Conservation (phyloP, 2,113 vertebrate genomes). For the Pedetes capensis region DNA sequence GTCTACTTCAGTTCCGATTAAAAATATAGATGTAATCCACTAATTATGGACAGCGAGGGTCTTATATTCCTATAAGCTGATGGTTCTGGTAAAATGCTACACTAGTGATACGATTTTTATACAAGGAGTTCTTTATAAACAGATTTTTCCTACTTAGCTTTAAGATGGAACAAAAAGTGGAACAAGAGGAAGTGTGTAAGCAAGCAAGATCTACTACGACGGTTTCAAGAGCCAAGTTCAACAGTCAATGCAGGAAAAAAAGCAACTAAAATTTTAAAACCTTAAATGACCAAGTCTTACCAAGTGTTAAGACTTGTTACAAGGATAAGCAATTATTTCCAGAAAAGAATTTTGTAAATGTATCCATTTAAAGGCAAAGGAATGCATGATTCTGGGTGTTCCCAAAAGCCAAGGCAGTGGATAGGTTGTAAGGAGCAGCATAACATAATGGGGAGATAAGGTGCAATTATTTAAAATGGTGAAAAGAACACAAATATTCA, state of each 20-base stretch:
- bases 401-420: constrained; percentile 23
- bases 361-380: constrained; percentile 20
- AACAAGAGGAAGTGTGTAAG: constrained; percentile 52
- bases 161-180: constrained; percentile 18
- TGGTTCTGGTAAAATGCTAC: constrained; percentile 75
- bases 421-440: not conserved
- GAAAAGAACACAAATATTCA: constrained; percentile 12
- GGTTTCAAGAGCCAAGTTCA: constrained; percentile 36
- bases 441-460: not conserved
- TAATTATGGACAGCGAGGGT: not conserved
- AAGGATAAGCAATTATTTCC: constrained; percentile 1
- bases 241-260: not conserved
- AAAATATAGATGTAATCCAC: not conserved
- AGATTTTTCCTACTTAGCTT: constrained; percentile 38
- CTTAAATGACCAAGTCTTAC: constrained; percentile 22
- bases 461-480: not conserved
- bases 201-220: constrained; percentile 41
- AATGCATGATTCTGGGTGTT: not conserved
- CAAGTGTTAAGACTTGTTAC: constrained; percentile 32
- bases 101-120: constrained; percentile 38
- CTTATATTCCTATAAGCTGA: constrained; percentile 44
- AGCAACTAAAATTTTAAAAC: not conserved
- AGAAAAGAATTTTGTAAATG: not conserved
- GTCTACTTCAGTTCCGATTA: not conserved
- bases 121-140: not conserved